Evolutionary conservation across 2,888 invertebrate species (phyloP).

Genomic region (Nomada lathburiana): DNA sequence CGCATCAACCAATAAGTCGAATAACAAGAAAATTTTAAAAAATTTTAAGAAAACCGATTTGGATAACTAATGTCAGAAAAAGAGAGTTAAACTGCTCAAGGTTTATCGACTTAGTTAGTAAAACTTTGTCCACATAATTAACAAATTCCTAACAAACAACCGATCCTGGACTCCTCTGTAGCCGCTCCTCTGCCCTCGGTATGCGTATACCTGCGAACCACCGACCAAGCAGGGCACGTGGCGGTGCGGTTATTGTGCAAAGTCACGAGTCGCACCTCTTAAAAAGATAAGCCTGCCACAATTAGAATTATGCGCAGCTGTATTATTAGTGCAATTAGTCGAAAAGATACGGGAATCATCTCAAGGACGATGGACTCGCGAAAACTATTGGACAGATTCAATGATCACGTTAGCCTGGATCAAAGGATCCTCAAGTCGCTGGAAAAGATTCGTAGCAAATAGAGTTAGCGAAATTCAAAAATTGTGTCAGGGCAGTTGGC

Average conservation of each 20-base stretch:
- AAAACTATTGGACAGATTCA: neutral
- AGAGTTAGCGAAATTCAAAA: neutral
- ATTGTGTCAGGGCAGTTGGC: neutral
- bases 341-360: neutral
- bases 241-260: neutral
- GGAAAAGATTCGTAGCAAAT: neutral
- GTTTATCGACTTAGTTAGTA: no score
- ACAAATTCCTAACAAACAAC: no score
- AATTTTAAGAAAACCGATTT: no score
- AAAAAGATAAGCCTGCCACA: neutral
- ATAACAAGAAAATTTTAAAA: no score
- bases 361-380: neutral
- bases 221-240: neutral
- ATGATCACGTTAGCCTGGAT: neutral
- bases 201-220: neutral
- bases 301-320: neutral
- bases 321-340: neutral
- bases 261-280: neutral
- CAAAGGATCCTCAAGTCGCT: neutral
- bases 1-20: no score
- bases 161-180: no score
- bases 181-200: no score
- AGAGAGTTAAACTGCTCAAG: no score
- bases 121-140: no score
- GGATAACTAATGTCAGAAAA: no score